phyloP scores from a whole-genome alignment of 2,888 invertebrate genomes.

The Perithous albicinctus region DNA sequence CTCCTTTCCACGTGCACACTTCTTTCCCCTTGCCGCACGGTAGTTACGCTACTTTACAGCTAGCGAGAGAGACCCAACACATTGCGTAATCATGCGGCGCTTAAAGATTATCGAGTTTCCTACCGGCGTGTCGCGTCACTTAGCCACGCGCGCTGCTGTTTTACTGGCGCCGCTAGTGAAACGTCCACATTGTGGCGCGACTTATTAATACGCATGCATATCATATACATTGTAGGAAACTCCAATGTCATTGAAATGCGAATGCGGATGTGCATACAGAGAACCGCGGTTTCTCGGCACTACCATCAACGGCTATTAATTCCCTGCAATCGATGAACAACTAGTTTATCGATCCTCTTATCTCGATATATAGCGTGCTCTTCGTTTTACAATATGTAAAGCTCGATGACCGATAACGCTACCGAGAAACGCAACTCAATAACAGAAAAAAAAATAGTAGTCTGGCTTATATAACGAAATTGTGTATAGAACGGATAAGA shows the following conservation, averaged over 20 bases:
- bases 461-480: background rate
- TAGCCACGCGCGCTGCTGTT: constrained; percentile 8
- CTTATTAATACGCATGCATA: constrained; percentile 4
- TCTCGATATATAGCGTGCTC: background rate
- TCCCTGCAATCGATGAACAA: constrained; percentile 17
- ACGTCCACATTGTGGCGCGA: background rate
- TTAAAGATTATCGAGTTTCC: constrained; percentile 34
- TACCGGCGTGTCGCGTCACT: constrained; percentile 12
- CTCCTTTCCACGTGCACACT: constrained; percentile 19
- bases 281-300: background rate
- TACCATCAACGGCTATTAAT: constrained; percentile 11
- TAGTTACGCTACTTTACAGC: constrained; percentile 16
- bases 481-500: background rate
- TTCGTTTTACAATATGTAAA: background rate
- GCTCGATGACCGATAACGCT: constrained; percentile 33
- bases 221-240: background rate
- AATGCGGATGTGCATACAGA: constrained; percentile 2
- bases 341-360: constrained; percentile 30
- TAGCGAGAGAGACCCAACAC: constrained; percentile 6
- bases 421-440: constrained; percentile 10
- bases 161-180: background rate
- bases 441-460: background rate
- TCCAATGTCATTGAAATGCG: constrained; percentile 5
- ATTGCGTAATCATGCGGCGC: constrained; percentile 49
- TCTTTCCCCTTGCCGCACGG: background rate